These are phyloP conservation scores for Drosophila rubida DNA, from an alignment of 2,888 invertebrate species.

Conservation along the genomic window DNA sequence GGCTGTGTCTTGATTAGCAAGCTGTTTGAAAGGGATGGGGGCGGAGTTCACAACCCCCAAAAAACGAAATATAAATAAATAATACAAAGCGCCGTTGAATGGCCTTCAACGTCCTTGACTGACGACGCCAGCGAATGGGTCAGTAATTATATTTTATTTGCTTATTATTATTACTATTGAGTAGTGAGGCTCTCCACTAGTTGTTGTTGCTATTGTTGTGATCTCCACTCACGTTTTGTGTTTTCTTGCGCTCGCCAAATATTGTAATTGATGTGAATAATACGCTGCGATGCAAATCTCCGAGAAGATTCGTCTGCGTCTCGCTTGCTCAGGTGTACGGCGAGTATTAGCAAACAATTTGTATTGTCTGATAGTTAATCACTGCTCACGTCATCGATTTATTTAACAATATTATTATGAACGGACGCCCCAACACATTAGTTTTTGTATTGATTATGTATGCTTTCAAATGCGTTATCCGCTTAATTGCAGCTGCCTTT, in stretches of 20 bases:
- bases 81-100: slow-evolving; percentile 64
- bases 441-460: slow-evolving; percentile 60
- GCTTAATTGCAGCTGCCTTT: slow-evolving; percentile 35
- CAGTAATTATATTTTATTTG: slow-evolving; percentile 76
- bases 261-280: slow-evolving; percentile 79
- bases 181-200: slow-evolving; percentile 39
- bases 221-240: slow-evolving; percentile 65
- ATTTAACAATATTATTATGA: slow-evolving; percentile 65
- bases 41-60: slow-evolving; percentile 59
- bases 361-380: slow-evolving; percentile 78
- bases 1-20: slow-evolving; percentile 66
- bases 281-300: slow-evolving; percentile 70
- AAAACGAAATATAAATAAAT: not conserved
- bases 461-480: slow-evolving; percentile 47
- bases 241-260: slow-evolving; percentile 70
- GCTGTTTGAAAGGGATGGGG: slow-evolving; percentile 1
- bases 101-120: slow-evolving; percentile 79
- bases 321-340: slow-evolving; percentile 43
- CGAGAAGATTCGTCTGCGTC: slow-evolving; percentile 41
- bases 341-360: slow-evolving; percentile 71
- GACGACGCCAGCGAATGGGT: slow-evolving; percentile 49
- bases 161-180: slow-evolving; percentile 63
- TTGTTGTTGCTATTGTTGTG: slow-evolving; percentile 27
- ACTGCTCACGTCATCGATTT: slow-evolving; percentile 73
- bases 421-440: slow-evolving; percentile 66